Base-by-base conservation (phyloP, 2,113 vertebrate species). In the Spea bombifrons region DNA sequence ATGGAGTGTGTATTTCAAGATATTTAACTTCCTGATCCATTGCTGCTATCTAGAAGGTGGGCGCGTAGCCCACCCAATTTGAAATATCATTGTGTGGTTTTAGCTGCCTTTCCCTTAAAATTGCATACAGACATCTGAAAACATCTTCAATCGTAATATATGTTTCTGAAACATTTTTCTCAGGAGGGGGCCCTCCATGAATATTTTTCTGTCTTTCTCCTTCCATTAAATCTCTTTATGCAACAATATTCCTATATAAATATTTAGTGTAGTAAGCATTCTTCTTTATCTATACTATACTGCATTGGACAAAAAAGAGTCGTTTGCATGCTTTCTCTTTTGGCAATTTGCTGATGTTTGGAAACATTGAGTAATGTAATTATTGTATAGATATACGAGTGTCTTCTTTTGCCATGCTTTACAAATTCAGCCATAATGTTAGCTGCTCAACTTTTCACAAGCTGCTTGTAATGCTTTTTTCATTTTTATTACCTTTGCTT, bases 331-430 rank as follows among this genome's bases (percentile, higher is more conserved):
- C 61, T 17, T 46, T 66, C 53, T 75, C 17, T 59, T 52, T 30
- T 17, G 2, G 9, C 8, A 13, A 53, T 66, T 65, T 75, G 73
- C 73, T 66, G 73, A 66, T 66, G 63, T 75, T 65, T 53, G 64
- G 48, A 49, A 75, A 66, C 49, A 66, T 50, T 44, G 30, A 53
- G 53, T 75, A 75, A 75, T 66, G 73, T n/a, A 66, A 66, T 75
- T 75, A 47, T 75, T 55, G 7, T 8, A 50, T 66, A 64, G 63
- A 53, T 10, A 30, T 30, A 30, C 30, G 30, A 30, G 30, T 30
- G 48, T 50, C 3, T 53, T 66, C 52, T 12, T 66, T 66, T 53
- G 73, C 30, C 47, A 17, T 15, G 73, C 64, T 45, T 48, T 53
- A 45, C 43, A 75, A 45, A 17, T 44, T 45, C 49, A 16, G 7